Conservation (phyloP, 2,888 invertebrate species). For the Coecobrya sp. region DNA sequence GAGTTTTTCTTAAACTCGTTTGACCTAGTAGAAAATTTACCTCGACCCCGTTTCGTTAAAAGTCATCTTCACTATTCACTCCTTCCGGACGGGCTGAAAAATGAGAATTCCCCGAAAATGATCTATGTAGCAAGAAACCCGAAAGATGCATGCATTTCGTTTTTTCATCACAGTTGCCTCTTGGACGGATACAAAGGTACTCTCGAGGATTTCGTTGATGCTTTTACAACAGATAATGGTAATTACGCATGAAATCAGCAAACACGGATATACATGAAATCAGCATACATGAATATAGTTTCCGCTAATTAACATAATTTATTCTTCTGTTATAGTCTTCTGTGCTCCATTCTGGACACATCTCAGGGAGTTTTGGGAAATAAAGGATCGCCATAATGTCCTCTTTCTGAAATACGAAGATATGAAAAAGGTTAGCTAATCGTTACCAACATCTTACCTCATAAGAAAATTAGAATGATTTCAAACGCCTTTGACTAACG, state of each 20-base stretch:
- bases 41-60: conserved; percentile 87
- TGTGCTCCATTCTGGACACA: conserved; percentile 95
- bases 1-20: conserved; percentile 80
- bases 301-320: no score
- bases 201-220: conserved; percentile 90
- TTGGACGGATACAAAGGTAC: conserved; percentile 90
- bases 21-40: conserved; percentile 72
- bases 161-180: conserved; percentile 92
- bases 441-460: not conserved
- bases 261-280: no score
- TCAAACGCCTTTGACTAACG: no score
- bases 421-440: conserved; percentile 90
- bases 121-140: conserved; percentile 96
- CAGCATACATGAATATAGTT: no score
- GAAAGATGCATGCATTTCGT: conserved; percentile 95
- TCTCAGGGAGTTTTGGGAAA: conserved; percentile 92
- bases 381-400: conserved; percentile 91
- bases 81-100: conserved; percentile 85
- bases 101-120: conserved; percentile 89
- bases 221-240: conserved; percentile 89
- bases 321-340: no score
- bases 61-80: conserved; percentile 87
- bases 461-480: not conserved
- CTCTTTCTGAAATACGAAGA: conserved; percentile 94
- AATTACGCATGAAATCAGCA: conserved; percentile 5